A percentile compares a stretch with the other conserved stretches of the same genome.
Evolutionary conservation across 1,140 invertebrate species (phyloP).

Genomic region (Luehdorfia chinensis): DNA sequence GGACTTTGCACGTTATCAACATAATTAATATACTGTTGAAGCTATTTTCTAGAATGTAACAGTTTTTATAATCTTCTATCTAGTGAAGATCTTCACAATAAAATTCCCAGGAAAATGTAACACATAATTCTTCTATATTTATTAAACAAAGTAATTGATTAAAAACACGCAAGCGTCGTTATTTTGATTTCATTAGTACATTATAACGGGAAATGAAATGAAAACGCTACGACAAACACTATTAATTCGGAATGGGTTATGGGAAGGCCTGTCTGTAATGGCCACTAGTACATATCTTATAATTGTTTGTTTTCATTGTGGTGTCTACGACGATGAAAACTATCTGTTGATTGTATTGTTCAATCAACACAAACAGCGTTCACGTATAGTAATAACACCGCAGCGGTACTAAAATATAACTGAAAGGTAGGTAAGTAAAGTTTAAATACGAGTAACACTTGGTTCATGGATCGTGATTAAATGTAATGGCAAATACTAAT

Average conservation of each 20-base stretch:
- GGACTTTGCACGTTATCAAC: too few relatives aligned
- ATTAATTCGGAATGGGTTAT: constrained; percentile 48
- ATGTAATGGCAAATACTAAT: too few relatives aligned
- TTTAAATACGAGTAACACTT: too few relatives aligned
- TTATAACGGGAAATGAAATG: constrained; percentile 47
- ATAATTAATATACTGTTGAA: too few relatives aligned
- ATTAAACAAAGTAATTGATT: constrained; percentile 29
- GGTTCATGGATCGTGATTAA: too few relatives aligned
- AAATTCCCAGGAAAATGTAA: background rate
- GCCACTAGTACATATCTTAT: constrained; percentile 27
- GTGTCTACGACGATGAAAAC: constrained; percentile 8
- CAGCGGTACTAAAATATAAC: constrained; percentile 13
- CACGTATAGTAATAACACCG: constrained; percentile 15
- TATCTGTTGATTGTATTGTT: constrained; percentile 27
- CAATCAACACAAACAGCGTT: constrained; percentile 21
- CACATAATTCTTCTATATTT: background rate
- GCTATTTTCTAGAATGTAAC: too few relatives aligned
- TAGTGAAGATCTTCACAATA: too few relatives aligned
- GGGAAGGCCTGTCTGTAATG: constrained; percentile 31
- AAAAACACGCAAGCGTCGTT: constrained; percentile 49
- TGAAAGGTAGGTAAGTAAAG: too few relatives aligned
- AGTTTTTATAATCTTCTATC: too few relatives aligned
- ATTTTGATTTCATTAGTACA: constrained; percentile 62
- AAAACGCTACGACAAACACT: constrained; percentile 45
- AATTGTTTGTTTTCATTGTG: constrained; percentile 45